A percentile compares a stretch with the other conserved stretches of the same genome.
Conservation (phyloP, 2,888 invertebrate species). For the Anagyrus pseudococci region DNA sequence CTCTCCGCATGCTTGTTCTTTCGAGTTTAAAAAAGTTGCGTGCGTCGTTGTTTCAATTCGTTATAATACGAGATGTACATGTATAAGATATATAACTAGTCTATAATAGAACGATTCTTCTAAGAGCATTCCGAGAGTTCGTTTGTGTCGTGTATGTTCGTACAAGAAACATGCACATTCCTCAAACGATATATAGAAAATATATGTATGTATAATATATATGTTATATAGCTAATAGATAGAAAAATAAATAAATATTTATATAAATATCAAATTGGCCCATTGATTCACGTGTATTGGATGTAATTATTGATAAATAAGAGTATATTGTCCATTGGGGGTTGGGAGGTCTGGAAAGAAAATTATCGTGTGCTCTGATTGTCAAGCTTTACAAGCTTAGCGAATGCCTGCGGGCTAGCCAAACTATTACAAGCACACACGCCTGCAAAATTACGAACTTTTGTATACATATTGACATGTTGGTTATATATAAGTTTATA, state of each 20-base stretch:
- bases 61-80: too few relatives aligned
- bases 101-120: not conserved
- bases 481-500: not conserved
- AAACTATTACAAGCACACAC: slow-evolving; percentile 5
- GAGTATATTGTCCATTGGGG: too few relatives aligned
- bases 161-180: slow-evolving; percentile 35
- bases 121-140: slow-evolving; percentile 6
- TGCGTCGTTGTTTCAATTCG: too few relatives aligned
- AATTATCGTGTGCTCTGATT: not conserved
- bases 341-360: too few relatives aligned
- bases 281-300: not conserved
- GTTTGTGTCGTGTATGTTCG: slow-evolving; percentile 16
- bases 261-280: not conserved
- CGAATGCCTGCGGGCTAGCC: slow-evolving; percentile 15
- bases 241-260: not conserved
- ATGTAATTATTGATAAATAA: not conserved
- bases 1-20: too few relatives aligned
- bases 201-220: not conserved
- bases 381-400: slow-evolving; percentile 10
- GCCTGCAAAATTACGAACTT: slow-evolving; percentile 19
- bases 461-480: not conserved
- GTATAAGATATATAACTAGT: not conserved
- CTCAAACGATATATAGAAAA: slow-evolving; percentile 14
- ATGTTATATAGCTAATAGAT: not conserved
- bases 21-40: too few relatives aligned